phyloP scores from a whole-genome alignment of 2,113 vertebrate species.

The Myiopsitta monachus region DNA sequence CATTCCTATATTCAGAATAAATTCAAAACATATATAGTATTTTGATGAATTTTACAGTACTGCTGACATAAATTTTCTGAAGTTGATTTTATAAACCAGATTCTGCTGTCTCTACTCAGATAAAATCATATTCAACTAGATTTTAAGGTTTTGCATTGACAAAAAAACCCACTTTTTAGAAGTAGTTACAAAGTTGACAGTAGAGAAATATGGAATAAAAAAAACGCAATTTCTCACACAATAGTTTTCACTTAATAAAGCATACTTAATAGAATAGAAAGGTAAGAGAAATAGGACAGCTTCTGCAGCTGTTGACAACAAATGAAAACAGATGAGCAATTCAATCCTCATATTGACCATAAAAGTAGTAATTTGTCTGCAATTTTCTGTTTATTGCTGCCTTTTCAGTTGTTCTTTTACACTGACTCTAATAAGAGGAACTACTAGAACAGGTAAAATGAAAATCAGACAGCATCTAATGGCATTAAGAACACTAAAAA shows the following conservation, averaged over 20 bases:
- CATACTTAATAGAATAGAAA: neutral
- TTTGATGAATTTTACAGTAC: neutral
- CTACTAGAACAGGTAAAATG: neutral
- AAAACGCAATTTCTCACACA: neutral
- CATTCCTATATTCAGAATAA: neutral
- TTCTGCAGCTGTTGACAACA: neutral
- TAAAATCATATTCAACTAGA: neutral
- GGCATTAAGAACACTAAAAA: neutral
- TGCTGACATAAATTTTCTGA: neutral
- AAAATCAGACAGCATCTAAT: neutral
- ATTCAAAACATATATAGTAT: neutral
- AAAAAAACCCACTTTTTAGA: neutral
- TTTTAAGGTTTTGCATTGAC: neutral
- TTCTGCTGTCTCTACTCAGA: neutral
- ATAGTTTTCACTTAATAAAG: neutral
- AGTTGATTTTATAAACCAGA: neutral
- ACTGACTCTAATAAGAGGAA: neutral
- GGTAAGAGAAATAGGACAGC: neutral
- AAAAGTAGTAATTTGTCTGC: neutral
- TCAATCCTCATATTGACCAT: neutral
- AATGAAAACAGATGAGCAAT: neutral
- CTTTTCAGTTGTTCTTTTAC: neutral
- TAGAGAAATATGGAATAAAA: neutral
- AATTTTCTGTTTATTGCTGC: neutral
- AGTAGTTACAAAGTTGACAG: neutral